phyloP scores from a whole-genome alignment of 2,888 invertebrate species.

The Hoplodrina ambigua region DNA sequence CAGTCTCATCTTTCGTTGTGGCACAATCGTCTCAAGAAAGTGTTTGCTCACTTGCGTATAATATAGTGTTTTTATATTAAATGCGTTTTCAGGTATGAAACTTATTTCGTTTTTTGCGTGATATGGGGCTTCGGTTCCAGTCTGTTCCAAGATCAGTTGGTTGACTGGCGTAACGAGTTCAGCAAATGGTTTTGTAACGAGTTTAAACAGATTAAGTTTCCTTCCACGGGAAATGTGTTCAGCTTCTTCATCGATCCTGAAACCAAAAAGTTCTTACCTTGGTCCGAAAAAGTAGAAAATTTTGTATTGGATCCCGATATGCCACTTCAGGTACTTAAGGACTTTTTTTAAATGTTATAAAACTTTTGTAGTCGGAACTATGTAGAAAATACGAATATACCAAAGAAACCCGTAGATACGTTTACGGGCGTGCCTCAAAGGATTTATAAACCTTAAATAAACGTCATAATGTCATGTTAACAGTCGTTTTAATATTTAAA shows the following conservation, averaged over 20 bases:
- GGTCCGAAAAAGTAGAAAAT: constrained; percentile 94
- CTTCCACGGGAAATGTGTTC: constrained; percentile 95
- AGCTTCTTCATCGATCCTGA: constrained; percentile 97
- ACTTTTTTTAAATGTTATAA: not conserved
- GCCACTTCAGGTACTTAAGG: constrained; percentile 93
- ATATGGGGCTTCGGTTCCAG: constrained; percentile 98
- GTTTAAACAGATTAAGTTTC: constrained; percentile 97
- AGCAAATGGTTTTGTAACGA: constrained; percentile 98
- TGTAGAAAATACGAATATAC: not conserved
- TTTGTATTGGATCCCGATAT: constrained; percentile 96
- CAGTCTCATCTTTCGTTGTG: not conserved
- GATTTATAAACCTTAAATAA: no score
- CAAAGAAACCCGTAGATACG: no score
- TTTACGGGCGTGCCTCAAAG: no score
- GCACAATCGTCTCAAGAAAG: not conserved
- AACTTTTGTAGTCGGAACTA: not conserved
- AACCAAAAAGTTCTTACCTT: constrained; percentile 95
- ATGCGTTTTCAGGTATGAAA: constrained; percentile 92
- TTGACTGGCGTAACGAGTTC: constrained; percentile 98
- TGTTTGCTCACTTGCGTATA: not conserved
- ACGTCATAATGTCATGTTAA: no score
- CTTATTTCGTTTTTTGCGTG: constrained; percentile 97
- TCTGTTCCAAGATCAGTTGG: constrained; percentile 96
- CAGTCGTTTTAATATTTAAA: no score
- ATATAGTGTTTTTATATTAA: no score